phyloP scores from a whole-genome alignment of 2,888 invertebrate species.

The Augiades crinisus region DNA sequence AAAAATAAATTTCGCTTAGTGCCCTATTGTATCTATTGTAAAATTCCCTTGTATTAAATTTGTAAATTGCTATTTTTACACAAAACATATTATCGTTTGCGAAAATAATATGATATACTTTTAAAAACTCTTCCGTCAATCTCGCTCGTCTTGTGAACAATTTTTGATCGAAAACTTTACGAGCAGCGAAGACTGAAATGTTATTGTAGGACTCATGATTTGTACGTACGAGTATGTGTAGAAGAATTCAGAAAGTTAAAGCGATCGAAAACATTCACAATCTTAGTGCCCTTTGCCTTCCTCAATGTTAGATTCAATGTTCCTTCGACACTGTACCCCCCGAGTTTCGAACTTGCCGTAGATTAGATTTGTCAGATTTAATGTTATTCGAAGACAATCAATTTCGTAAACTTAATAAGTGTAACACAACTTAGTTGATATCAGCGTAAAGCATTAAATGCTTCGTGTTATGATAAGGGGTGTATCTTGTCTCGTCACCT shows the following conservation, averaged over 20 bases:
- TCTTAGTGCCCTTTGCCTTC: slow-evolving; percentile 63
- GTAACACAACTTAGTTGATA: slow-evolving; percentile 68
- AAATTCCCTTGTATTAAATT: slow-evolving; percentile 67
- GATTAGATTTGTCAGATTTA: slow-evolving; percentile 68
- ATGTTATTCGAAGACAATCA: slow-evolving; percentile 69
- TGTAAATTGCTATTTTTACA: slow-evolving; percentile 79
- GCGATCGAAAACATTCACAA: slow-evolving; percentile 58
- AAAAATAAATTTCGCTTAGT: slow-evolving; percentile 74
- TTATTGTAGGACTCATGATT: slow-evolving; percentile 69
- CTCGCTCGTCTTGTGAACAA: slow-evolving; percentile 64
- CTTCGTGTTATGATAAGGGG: slow-evolving; percentile 64
- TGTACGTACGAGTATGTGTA: slow-evolving; percentile 62
- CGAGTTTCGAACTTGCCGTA: slow-evolving; percentile 66
- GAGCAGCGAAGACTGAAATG: slow-evolving; percentile 80
- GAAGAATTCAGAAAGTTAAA: slow-evolving; percentile 46
- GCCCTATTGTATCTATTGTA: slow-evolving; percentile 69
- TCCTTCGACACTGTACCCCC: slow-evolving; percentile 65
- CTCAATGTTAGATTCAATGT: slow-evolving; percentile 75
- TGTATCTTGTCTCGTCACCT: slow-evolving; percentile 53
- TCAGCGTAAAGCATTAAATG: slow-evolving; percentile 69
- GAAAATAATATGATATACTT: slow-evolving; percentile 41
- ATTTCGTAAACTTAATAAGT: slow-evolving; percentile 67
- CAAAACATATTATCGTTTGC: slow-evolving; percentile 60
- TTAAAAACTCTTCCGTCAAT: slow-evolving; percentile 65
- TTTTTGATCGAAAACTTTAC: slow-evolving; percentile 69